Evolutionary conservation across 1,140 invertebrate species (phyloP), one percentile per base, ranked within the genome.

Genomic region (Drepana arcuata): DNA sequence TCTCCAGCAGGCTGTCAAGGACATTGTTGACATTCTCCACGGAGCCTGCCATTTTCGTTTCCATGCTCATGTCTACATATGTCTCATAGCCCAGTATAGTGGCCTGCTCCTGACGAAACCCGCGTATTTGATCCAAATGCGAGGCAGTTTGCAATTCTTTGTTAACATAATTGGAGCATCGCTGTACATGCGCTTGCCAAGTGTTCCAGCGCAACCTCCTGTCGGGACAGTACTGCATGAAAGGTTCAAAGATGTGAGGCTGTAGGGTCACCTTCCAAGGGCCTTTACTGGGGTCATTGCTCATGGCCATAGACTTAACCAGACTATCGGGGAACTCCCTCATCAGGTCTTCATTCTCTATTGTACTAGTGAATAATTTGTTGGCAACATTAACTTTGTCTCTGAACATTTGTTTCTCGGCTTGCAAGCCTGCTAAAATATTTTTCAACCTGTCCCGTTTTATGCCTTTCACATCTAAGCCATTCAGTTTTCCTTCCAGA

Each of bases 11-110:
- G 46, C 77, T 88, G 30, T 91, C 84, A n/a, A 97, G 82, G 43
- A 92, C 88, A 28, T 88, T 83, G 34, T 91, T 83, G 1, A 97
- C 88, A 77, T 91, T 93, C 14, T 93, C 87, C n/a, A 95, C 74
- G 48, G 72, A 91, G 16, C 90, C 91, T 2, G 95, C 94, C 94
- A 98, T 97, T 86, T 97, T 97, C 0, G 94, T 96, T 84, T 94
- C 89, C 93, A 98, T 95, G 16, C 92, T 95, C 89, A 97, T 89
- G 16, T 96, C 89, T 0, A 87, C 90, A 80, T 86, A 97, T 40
- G 86, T 90, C 31, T 91, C 83, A 71, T 89, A 98, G 0, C 95
- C 95, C 28, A 97, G 80, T 12, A 91, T 46, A 56, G 89, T 84
- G 0, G 95, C 95, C 61, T 93, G 88, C 28, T 91, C 87, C 14